Conservation (phyloP, 1,140 invertebrate genomes). For the Hestina assimilis region DNA sequence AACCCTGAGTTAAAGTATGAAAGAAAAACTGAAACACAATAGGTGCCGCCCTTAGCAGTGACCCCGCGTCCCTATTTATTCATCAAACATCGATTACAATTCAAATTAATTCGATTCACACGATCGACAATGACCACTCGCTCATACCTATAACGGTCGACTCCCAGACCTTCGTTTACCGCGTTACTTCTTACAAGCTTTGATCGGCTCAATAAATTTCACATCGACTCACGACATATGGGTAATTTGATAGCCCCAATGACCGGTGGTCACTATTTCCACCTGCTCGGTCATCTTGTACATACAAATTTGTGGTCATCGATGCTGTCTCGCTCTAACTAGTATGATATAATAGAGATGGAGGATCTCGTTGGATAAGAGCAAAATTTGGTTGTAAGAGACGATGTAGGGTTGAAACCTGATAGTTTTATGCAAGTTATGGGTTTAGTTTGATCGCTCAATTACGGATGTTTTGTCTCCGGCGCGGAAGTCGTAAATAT, state of each 20-base stretch:
- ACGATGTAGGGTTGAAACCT: constrained; percentile 49
- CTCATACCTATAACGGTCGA: constrained; percentile 39
- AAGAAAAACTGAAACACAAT: constrained; percentile 34
- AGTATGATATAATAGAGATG: neutral
- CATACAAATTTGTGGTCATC: constrained; percentile 13
- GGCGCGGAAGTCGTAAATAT: constrained; percentile 61
- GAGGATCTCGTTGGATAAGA: constrained; percentile 19
- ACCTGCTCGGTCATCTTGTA: constrained; percentile 38
- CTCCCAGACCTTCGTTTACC: constrained; percentile 34
- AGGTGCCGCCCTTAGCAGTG: constrained; percentile 47
- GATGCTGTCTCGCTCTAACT: constrained; percentile 20
- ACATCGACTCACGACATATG: constrained; percentile 43
- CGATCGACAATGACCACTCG: constrained; percentile 36
- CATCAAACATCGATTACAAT: constrained; percentile 54
- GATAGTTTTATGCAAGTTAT: constrained; percentile 57
- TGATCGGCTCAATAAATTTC: constrained; percentile 45
- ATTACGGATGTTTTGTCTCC: constrained; percentile 59
- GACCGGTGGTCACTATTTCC: constrained; percentile 57
- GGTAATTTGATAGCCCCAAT: constrained; percentile 52
- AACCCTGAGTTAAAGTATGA: constrained; percentile 15
- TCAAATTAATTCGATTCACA: constrained; percentile 61
- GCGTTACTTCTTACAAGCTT: constrained; percentile 52
- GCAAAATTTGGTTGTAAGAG: constrained; percentile 22
- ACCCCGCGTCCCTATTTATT: constrained; percentile 39
- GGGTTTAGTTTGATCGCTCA: constrained; percentile 57